Evolutionary conservation across 2,113 vertebrate genomes (phyloP), one percentile per base, ranked within the genome.

Genomic region (Saimiri boliviensis): DNA sequence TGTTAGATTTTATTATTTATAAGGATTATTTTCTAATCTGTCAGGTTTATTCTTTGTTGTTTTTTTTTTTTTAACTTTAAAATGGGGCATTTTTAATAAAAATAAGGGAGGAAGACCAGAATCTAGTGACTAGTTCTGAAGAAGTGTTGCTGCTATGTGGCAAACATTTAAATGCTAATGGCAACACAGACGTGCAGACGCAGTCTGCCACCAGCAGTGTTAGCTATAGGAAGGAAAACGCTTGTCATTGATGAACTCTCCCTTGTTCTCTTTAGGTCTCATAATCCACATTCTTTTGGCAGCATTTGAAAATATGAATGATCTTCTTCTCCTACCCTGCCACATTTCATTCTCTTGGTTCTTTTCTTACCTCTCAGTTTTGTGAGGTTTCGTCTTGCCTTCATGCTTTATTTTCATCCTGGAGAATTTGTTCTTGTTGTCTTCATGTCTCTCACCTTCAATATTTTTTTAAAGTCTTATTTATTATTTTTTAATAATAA

Each of bases 31-130:
- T 30, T 68, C 35, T 66, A 80, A 5, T 45, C 16, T 96, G 40
- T 96, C 13, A 86, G 3, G 13, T 85, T 93, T 87, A 4, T 25
- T 71, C 4, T 82, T 86, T 76, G 16, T 8, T n/a, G n/a, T n/a
- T n/a, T n/a, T n/a, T n/a, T n/a, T n/a, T 47, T 90, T 86, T 45
- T 35, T 81, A 86, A 42, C 58, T 96, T 89, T 54, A 68, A 94
- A 80, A 37, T 73, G 4, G 12, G 8, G 3, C 32, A 86, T 82
- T 92, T 95, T 82, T 35, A 89, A 42, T 21, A 52, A 49, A 93
- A 68, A 52, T 60, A 45, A 23, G 68, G 5, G 4, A 4, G 27
- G 14, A 3, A 71, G n/a, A 84, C 76, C 30, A 92, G 47, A 47
- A 9, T 45, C 40, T 80, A 23, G 10, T 45, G 10, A 14, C 7